Conservation (phyloP, 1,140 invertebrate species). For the Drosophila parvula region DNA sequence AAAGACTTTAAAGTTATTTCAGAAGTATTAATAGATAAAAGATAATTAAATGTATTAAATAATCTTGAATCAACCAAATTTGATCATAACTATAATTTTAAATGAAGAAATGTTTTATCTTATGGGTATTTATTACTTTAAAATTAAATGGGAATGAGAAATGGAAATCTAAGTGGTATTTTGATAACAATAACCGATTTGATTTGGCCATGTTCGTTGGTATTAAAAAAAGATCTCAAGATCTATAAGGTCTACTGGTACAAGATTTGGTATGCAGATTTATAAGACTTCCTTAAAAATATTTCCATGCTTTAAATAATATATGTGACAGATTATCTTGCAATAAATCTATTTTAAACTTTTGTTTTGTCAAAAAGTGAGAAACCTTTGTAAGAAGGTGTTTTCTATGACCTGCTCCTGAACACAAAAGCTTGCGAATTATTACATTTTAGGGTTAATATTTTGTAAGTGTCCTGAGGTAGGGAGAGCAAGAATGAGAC, state of each 20-base stretch:
- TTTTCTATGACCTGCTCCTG: background rate
- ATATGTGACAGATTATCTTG: too few species aligned
- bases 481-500: slow-evolving; percentile 12
- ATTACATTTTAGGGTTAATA: background rate
- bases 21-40: too few species aligned
- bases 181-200: background rate
- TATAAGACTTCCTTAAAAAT: background rate
- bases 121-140: background rate
- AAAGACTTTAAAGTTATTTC: too few species aligned
- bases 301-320: too few species aligned
- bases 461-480: slow-evolving; percentile 7
- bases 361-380: background rate
- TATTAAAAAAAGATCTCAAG: too few species aligned
- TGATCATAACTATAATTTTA: too few species aligned
- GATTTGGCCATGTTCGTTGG: background rate
- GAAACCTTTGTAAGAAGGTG: background rate
- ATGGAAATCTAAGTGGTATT: background rate
- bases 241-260: background rate
- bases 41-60: too few species aligned
- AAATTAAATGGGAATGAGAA: background rate
- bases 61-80: background rate
- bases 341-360: too few species aligned
- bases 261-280: background rate
- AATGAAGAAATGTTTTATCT: too few species aligned
- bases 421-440: background rate